Evolutionary conservation across 2,888 invertebrate species (phyloP).

Genomic region (Notodonta dromedarius): DNA sequence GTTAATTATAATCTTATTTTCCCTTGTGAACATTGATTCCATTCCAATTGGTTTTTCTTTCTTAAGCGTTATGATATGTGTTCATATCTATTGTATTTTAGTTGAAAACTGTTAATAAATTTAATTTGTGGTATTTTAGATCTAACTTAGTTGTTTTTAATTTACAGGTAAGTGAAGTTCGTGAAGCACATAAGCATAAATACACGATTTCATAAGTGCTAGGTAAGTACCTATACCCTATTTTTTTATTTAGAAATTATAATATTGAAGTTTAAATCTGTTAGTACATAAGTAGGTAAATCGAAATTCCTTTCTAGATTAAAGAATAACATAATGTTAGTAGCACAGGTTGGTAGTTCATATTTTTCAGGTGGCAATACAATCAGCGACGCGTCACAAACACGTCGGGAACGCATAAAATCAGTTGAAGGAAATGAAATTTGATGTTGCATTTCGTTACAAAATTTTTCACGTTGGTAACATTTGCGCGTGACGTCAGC

Average conservation of each 20-base stretch:
- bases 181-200: no score
- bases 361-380: slow-evolving; percentile 61
- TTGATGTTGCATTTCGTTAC: slow-evolving; percentile 61
- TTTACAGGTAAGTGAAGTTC: slow-evolving; percentile 19
- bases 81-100: no score
- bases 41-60: no score
- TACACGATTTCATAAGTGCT: no score
- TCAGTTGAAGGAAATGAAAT: slow-evolving; percentile 62
- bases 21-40: no score
- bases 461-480: slow-evolving; percentile 49
- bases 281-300: no score
- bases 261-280: no score
- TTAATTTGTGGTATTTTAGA: not conserved
- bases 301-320: not conserved
- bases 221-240: no score
- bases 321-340: not conserved
- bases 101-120: no score
- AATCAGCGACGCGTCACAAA: slow-evolving; percentile 53
- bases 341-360: slow-evolving; percentile 25
- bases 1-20: not conserved
- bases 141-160: not conserved
- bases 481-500: slow-evolving; percentile 66
- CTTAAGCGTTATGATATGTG: no score
- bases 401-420: slow-evolving; percentile 67
- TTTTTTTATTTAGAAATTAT: no score